A percentile compares a stretch with the other conserved stretches of the same genome.
Evolutionary conservation across 1,140 invertebrate genomes (phyloP).

Genomic region (Anoplolepis gracilipes): DNA sequence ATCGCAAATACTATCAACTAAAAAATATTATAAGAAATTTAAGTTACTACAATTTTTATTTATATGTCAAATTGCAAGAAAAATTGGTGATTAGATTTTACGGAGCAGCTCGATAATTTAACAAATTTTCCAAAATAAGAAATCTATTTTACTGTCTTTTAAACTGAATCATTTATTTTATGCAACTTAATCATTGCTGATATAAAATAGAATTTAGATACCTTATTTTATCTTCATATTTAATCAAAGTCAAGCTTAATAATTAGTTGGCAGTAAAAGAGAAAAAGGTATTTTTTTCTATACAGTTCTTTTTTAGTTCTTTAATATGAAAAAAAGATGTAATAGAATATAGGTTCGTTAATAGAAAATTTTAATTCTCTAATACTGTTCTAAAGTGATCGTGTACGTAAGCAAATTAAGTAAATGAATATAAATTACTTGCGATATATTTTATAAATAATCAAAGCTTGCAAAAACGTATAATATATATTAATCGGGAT

Average conservation of each 20-base stretch:
- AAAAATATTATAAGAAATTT: too few relatives aligned
- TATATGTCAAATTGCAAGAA: neutral
- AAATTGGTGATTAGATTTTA: constrained; percentile 8
- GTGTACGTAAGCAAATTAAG: too few relatives aligned
- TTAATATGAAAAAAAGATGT: neutral
- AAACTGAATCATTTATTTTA: constrained; percentile 9
- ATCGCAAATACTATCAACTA: too few relatives aligned
- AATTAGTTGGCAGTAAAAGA: neutral
- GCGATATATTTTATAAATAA: too few relatives aligned
- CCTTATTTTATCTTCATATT: neutral
- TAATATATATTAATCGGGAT: too few relatives aligned
- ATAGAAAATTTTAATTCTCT: too few relatives aligned
- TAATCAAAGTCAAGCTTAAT: neutral
- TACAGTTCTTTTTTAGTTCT: neutral
- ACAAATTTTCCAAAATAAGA: constrained; percentile 10
- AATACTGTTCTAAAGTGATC: too few relatives aligned
- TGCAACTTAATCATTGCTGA: neutral
- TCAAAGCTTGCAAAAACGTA: too few relatives aligned
- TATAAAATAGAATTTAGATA: neutral
- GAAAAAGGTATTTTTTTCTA: neutral
- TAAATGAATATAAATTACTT: too few relatives aligned
- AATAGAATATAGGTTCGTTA: too few relatives aligned
- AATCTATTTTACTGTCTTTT: neutral
- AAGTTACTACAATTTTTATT: too few relatives aligned
- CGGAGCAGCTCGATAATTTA: neutral